Percentiles rank a stretch among this genome's conserved stretches.
Conservation (phyloP, 2,113 vertebrate species). For the Meriones unguiculatus region DNA sequence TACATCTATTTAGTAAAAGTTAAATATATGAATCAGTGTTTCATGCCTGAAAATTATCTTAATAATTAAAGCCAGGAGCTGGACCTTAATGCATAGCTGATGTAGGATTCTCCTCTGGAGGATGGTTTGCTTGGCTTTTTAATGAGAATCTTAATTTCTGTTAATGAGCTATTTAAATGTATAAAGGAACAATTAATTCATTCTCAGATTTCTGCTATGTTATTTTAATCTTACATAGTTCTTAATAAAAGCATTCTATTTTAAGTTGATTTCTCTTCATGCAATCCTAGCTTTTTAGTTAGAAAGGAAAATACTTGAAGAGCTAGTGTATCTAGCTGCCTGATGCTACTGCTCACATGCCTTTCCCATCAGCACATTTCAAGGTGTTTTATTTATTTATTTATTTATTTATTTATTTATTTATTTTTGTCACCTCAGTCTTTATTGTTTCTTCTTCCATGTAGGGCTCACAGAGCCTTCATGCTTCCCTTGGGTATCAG, state of each 20-base stretch:
- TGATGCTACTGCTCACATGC: not conserved
- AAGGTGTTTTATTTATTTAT: too few species aligned
- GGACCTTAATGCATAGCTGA: not conserved
- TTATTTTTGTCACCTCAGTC: not conserved
- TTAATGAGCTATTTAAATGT: constrained; percentile 64
- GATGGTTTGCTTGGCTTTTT: constrained; percentile 27
- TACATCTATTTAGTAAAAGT: constrained; percentile 27
- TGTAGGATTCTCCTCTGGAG: constrained; percentile 44
- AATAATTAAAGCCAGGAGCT: not conserved
- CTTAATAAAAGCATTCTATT: constrained; percentile 69
- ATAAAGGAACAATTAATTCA: constrained; percentile 69
- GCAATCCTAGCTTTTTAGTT: constrained; percentile 45
- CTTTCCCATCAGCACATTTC: not conserved
- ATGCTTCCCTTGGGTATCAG: not conserved
- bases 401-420: too few species aligned
- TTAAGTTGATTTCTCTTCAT: constrained; percentile 66
- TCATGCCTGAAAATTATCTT: not conserved
- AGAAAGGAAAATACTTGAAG: constrained; percentile 52
- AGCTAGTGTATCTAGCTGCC: not conserved
- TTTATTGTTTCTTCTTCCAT: not conserved
- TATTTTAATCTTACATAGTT: constrained; percentile 70
- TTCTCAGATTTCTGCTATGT: constrained; percentile 56
- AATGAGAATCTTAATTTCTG: constrained; percentile 67
- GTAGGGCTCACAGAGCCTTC: not conserved
- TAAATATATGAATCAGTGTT: not conserved